Evolutionary conservation across 2,113 vertebrate species (phyloP), one percentile per base, ranked within the genome.

Genomic region (Dromas ardeola): DNA sequence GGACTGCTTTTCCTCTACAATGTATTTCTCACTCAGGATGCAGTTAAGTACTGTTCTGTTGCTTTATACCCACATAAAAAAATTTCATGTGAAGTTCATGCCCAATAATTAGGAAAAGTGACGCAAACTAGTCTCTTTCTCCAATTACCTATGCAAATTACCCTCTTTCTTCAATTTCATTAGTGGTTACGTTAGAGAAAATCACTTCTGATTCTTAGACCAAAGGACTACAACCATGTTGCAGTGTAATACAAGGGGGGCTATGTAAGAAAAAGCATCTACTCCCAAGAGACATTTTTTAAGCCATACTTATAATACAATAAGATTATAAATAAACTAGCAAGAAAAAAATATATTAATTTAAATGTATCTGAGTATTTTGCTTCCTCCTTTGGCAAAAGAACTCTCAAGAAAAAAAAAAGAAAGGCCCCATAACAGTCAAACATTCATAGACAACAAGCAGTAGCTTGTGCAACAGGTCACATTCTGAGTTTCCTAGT

Each of bases 341-440:
- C 30, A 87, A 86, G 34, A 76, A 38, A 59, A 74, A 52, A 16
- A 16, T 42, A 26, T 15, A 30, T 22, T 32, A 82, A 95, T 86
- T 97, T 70, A 93, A 96, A 90, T 90, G 76, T 80, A 77, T 43
- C 86, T 86, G 49, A 94, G 89, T 94, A 83, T 72, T 97, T 94
- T 77, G 34, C 82, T 96, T 96, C 82, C 81, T 97, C 2, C 61
- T 88, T 81, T 79, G 30, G 53, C 65, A 95, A 97, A 97, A 95
- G 90, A 91, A 90, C 10, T 47, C n/a, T 67, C 72, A 55, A 53
- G 61, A 32, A 62, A 81, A 86, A 86, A n/a, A 36, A 77, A 90
- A 71, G 15, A 26, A 85, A 83, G 29, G 14, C 9, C 61, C 42
- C 38, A 21, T 38, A 80, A 56, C 13, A 47, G 21, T 1, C 5